Evolutionary conservation across 2,888 invertebrate genomes (phyloP), one percentile per base, ranked within the genome.

Genomic region (Coremacera marginata): DNA sequence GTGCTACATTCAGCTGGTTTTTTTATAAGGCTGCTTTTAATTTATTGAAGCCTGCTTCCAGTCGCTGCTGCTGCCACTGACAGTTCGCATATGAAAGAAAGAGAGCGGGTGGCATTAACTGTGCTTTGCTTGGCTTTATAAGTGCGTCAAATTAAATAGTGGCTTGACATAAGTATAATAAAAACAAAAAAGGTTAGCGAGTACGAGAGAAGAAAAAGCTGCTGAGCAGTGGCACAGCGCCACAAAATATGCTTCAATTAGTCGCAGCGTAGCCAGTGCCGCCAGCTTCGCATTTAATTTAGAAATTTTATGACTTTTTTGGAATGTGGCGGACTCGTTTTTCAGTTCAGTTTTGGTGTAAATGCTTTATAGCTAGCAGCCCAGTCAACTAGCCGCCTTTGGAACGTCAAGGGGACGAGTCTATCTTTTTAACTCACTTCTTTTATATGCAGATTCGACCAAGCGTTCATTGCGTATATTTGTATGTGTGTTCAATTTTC

Each of bases 401-500:
- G 44, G 2, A 11, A 7, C 44, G 44, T 14, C 1, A 44, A 11
- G 11, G 14, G 44, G 44, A 11, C 11, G 37, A 37, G 19, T 7
- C 1, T 25, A 9, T 60, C 16, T 60, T 7, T 14, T 5, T 8
- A 14, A 60, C 22, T 14, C 2, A 37, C 22, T 34, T 16, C 7
- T 8, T 55, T 19, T 52, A 34, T 34, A 63, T n/a, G 27, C 68
- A 25, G 68, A 14, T 51, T 27, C 68, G 63, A 63, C 27, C 8
- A 63, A 44, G 11, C 25, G 19, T 27, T 84, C 85, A 86, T 84
- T 85, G 85, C 84, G 84, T 84, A 84, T 86, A 83, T 81, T 82
- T 81, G 83, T 83, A 85, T 86, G 84, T 85, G 86, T 85, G 81
- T 79, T 70, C 81, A 83, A 84, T 84, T 83, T 79, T 81, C 80